A percentile compares a stretch with the other conserved stretches of the same genome.
Conservation (phyloP, 2,113 vertebrate species). For the Synchiropus splendidus region DNA sequence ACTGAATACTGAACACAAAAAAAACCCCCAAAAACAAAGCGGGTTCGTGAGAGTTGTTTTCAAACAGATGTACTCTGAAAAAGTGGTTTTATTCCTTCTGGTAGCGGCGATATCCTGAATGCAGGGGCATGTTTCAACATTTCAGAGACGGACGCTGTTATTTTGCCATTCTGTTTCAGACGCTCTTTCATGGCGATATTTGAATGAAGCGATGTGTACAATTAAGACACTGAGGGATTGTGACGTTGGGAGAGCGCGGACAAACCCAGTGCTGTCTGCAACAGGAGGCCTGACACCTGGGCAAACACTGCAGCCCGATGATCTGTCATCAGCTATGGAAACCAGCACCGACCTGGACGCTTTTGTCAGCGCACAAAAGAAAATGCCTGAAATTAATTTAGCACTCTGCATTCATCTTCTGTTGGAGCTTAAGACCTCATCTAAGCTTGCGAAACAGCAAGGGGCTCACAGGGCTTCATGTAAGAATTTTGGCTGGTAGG, state of each 20-base stretch:
- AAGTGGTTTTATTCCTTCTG: slow-evolving; percentile 20
- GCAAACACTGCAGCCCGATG: slow-evolving; percentile 72
- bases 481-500: slow-evolving; percentile 62
- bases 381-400: slow-evolving; percentile 74
- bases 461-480: slow-evolving; percentile 59
- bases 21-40: slow-evolving; percentile 18
- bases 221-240: slow-evolving; percentile 56
- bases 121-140: slow-evolving; percentile 46
- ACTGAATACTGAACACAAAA: slow-evolving; percentile 20
- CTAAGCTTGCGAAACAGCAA: slow-evolving; percentile 62
- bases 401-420: slow-evolving; percentile 67
- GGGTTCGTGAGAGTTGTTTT: slow-evolving; percentile 30
- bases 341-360: slow-evolving; percentile 68
- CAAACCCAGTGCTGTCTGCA: slow-evolving; percentile 65
- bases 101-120: slow-evolving; percentile 29
- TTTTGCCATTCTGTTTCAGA: slow-evolving; percentile 54
- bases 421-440: slow-evolving; percentile 59
- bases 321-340: slow-evolving; percentile 77
- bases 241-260: slow-evolving; percentile 53
- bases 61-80: slow-evolving; percentile 29
- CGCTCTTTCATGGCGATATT: slow-evolving; percentile 40
- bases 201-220: slow-evolving; percentile 59
- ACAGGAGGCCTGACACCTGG: slow-evolving; percentile 74
- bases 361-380: slow-evolving; percentile 69
- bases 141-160: slow-evolving; percentile 25